A percentile compares a stretch with the other conserved stretches of the same genome.
Evolutionary conservation across 2,113 vertebrate genomes (phyloP).

Genomic region (Erpornis zantholeuca): DNA sequence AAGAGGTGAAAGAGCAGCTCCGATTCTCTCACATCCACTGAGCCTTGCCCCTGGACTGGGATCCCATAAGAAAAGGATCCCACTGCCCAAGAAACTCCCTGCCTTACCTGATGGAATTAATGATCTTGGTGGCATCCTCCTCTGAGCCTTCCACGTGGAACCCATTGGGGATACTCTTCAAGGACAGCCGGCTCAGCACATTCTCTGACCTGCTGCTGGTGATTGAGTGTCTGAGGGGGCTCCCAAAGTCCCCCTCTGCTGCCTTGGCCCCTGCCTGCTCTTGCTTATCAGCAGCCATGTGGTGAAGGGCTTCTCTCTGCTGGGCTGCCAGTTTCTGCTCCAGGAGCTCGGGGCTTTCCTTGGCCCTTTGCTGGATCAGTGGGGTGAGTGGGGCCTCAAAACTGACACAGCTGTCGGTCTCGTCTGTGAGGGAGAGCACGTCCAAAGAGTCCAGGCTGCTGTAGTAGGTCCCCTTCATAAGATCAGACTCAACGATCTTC

Average conservation of each 20-base stretch:
- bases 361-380: conserved; percentile 92
- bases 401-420: conserved; percentile 96
- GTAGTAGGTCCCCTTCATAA: conserved; percentile 92
- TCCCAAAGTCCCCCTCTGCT: conserved; percentile 71
- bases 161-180: conserved; percentile 85
- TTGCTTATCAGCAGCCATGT: conserved; percentile 76
- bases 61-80: not conserved
- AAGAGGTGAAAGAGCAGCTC: not conserved
- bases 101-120: conserved; percentile 88
- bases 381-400: conserved; percentile 94
- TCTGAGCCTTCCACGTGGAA: conserved; percentile 77
- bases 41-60: not conserved
- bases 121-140: conserved; percentile 79
- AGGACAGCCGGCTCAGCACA: conserved; percentile 84
- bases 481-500: conserved; percentile 93
- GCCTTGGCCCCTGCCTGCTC: conserved; percentile 66
- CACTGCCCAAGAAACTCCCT: not conserved
- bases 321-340: conserved; percentile 69
- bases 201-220: conserved; percentile 94
- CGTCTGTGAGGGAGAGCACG: conserved; percentile 91
- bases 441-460: conserved; percentile 96
- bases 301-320: conserved; percentile 71
- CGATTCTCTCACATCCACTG: not conserved
- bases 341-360: conserved; percentile 84
- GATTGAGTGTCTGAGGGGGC: conserved; percentile 88